Evolutionary conservation across 2,797 vertebrate species (phyloP).

Genomic region (Cheirogaleus major): DNA sequence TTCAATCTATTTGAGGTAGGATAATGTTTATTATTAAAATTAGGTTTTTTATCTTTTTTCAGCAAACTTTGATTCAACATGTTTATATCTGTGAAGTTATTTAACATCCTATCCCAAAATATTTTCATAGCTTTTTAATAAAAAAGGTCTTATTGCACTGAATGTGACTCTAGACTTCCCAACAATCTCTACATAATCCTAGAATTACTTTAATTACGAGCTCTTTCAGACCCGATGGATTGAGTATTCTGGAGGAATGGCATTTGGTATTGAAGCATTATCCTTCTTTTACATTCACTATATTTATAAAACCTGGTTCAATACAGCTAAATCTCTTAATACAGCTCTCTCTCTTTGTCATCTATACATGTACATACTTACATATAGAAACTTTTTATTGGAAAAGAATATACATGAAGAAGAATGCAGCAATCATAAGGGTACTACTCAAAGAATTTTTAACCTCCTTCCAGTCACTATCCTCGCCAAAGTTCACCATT

Average conservation of each 20-base stretch:
- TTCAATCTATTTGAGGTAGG: slow-evolving; percentile 66
- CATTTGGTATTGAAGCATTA: slow-evolving; percentile 43
- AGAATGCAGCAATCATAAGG: background rate
- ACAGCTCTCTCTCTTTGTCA: background rate
- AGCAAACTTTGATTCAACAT: slow-evolving; percentile 60
- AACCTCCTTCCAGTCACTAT: background rate
- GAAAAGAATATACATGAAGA: slow-evolving; percentile 30
- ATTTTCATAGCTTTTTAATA: slow-evolving; percentile 77
- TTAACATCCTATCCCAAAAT: slow-evolving; percentile 71
- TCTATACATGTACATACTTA: background rate
- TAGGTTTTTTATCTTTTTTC: slow-evolving; percentile 2
- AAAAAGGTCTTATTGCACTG: slow-evolving; percentile 72
- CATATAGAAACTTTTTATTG: slow-evolving; percentile 42
- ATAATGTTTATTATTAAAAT: slow-evolving; percentile 76
- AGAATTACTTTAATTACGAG: slow-evolving; percentile 73
- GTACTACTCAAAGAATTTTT: background rate
- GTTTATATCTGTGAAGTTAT: slow-evolving; percentile 69
- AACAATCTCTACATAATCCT: slow-evolving; percentile 63
- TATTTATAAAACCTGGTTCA: slow-evolving; percentile 61
- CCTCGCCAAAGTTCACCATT: background rate
- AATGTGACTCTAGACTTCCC: slow-evolving; percentile 43
- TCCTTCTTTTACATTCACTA: slow-evolving; percentile 33
- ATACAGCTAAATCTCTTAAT: slow-evolving; percentile 34
- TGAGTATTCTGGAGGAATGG: slow-evolving; percentile 39
- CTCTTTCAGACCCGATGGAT: slow-evolving; percentile 53